A percentile compares a stretch with the other conserved stretches of the same genome.
Conservation (phyloP, 2,888 invertebrate genomes). For the Oligia strigilis region DNA sequence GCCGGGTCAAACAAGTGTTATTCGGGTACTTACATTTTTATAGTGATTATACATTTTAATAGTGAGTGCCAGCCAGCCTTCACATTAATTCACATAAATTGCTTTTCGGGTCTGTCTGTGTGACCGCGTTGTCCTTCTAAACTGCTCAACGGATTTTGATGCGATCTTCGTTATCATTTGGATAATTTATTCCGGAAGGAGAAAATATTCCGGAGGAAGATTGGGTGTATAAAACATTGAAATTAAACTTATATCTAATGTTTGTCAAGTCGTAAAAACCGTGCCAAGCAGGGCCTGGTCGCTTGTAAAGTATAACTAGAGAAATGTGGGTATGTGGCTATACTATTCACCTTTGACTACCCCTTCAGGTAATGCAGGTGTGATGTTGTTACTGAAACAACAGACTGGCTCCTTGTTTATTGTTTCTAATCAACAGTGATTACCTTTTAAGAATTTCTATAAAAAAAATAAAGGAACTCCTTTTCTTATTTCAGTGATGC, state of each 20-base stretch:
- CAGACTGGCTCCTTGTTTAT: conserved; percentile 28
- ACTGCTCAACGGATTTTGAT: no score
- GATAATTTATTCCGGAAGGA: no score
- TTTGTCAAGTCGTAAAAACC: not conserved
- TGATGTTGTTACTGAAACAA: not conserved
- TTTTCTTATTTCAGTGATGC: conserved; percentile 93
- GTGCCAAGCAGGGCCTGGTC: not conserved
- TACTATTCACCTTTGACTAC: not conserved
- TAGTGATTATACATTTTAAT: not conserved
- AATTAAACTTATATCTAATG: no score
- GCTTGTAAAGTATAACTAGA: not conserved
- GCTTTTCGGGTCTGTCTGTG: no score
- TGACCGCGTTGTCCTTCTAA: no score
- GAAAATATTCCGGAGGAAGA: no score
- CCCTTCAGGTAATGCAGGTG: not conserved
- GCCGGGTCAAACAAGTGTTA: not conserved
- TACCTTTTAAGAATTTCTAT: conserved; percentile 26
- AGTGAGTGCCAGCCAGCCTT: not conserved
- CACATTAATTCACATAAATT: no score
- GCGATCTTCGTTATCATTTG: no score
- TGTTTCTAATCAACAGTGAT: conserved; percentile 39
- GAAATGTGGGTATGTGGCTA: not conserved
- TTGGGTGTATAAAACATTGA: no score
- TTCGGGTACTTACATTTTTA: not conserved
- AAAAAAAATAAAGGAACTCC: conserved; percentile 31